Conservation (phyloP, 2,888 invertebrate species). For the Lycia hirtaria region DNA sequence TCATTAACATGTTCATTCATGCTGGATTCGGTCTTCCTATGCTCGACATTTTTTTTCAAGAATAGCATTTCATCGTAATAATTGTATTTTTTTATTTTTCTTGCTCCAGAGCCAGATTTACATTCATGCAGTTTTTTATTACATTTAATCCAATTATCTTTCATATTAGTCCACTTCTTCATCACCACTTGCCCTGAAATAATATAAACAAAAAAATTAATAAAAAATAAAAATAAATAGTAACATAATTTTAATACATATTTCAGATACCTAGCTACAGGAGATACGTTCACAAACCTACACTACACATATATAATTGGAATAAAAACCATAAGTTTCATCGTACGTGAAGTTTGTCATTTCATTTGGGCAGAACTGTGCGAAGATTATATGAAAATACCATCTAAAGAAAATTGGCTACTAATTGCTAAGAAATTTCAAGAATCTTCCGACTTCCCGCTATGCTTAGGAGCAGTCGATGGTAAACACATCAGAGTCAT, state of each 20-base stretch:
- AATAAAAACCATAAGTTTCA: slow-evolving; percentile 9
- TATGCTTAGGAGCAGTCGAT: slow-evolving; percentile 30
- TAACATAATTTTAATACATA: slow-evolving; percentile 2
- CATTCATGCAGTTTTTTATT: no score
- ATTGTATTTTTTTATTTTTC: no score
- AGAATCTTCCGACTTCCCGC: slow-evolving; percentile 23
- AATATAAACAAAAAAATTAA: no score
- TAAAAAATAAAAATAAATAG: no score
- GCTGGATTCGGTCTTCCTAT: no score
- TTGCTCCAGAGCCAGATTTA: no score
- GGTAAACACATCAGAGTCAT: slow-evolving; percentile 18
- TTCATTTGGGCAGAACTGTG: slow-evolving; percentile 15
- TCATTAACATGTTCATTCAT: no score
- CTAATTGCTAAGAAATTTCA: slow-evolving; percentile 2
- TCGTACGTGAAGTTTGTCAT: slow-evolving; percentile 17
- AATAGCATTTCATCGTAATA: no score
- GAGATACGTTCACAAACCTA: slow-evolving; percentile 3
- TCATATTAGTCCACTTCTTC: no score
- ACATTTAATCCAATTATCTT: no score
- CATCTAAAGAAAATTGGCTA: not conserved
- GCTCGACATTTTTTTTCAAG: no score
- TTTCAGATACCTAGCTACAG: slow-evolving; percentile 21
- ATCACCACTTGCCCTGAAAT: no score
- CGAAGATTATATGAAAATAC: slow-evolving; percentile 6
- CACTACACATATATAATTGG: slow-evolving; percentile 12